phyloP scores from a whole-genome alignment of 2,113 vertebrate genomes.

The Trinectes maculatus region DNA sequence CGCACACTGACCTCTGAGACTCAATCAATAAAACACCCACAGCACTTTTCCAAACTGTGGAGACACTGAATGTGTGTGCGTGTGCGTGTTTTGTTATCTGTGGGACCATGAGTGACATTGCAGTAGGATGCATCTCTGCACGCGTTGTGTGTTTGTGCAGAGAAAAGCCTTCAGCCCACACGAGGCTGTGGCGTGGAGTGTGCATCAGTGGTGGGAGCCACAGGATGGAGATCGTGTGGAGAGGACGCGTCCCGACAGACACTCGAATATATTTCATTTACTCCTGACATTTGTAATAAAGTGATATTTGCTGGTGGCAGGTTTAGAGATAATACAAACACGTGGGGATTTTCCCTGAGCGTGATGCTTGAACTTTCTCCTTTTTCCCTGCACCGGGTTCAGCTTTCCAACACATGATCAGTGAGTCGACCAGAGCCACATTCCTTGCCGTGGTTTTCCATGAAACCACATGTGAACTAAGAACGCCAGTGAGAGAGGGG shows the following conservation, averaged over 20 bases:
- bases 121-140: slow-evolving; percentile 11
- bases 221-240: no score
- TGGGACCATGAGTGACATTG: slow-evolving; percentile 34
- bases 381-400: not conserved
- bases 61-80: slow-evolving; percentile 16
- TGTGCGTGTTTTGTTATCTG: slow-evolving; percentile 15
- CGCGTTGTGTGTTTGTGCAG: slow-evolving; percentile 1
- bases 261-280: no score
- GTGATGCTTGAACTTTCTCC: not conserved
- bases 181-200: no score
- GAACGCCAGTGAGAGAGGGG: slow-evolving; percentile 8
- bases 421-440: not conserved
- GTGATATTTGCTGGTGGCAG: no score
- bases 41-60: slow-evolving; percentile 52
- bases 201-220: no score
- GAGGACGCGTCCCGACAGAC: no score
- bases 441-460: slow-evolving; percentile 12
- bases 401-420: not conserved
- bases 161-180: not conserved
- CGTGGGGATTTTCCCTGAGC: no score
- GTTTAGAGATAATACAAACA: no score
- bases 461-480: not conserved
- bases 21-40: slow-evolving; percentile 61
- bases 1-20: slow-evolving; percentile 33
- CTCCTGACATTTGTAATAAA: no score